Evolutionary conservation across 2,113 vertebrate species (phyloP).

Genomic region (Protobothrops flavoviridis): DNA sequence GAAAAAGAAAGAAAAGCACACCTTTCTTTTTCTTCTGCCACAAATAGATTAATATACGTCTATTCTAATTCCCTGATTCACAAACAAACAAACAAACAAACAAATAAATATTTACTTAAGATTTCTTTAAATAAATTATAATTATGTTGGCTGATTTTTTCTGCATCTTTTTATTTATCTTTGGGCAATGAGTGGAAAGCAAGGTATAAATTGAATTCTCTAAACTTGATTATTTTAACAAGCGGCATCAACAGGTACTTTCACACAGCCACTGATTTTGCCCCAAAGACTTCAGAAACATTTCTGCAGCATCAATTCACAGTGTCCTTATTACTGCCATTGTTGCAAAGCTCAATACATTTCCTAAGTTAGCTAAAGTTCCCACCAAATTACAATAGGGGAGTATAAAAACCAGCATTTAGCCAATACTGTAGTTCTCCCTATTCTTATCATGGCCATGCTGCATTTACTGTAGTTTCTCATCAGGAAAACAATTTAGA

Average conservation of each 20-base stretch:
- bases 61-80: not conserved
- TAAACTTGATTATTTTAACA: not conserved
- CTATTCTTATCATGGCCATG: not conserved
- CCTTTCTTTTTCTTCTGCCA: not conserved
- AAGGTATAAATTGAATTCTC: not conserved
- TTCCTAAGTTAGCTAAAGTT: not conserved
- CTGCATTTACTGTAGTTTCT: not conserved
- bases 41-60: not conserved
- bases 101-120: not conserved
- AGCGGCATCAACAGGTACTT: not conserved
- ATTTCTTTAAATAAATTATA: not conserved
- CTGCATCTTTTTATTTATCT: not conserved
- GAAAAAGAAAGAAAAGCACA: not conserved
- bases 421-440: not conserved
- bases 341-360: not conserved
- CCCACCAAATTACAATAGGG: not conserved
- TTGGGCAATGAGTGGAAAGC: not conserved
- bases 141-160: not conserved
- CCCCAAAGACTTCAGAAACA: not conserved
- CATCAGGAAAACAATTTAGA: not conserved
- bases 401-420: not conserved
- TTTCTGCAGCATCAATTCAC: not conserved
- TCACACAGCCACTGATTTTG: not conserved
- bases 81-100: not conserved
- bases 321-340: not conserved